Base-by-base conservation (phyloP, 2,797 vertebrate species). In the Hapalemur alaotrensis region DNA sequence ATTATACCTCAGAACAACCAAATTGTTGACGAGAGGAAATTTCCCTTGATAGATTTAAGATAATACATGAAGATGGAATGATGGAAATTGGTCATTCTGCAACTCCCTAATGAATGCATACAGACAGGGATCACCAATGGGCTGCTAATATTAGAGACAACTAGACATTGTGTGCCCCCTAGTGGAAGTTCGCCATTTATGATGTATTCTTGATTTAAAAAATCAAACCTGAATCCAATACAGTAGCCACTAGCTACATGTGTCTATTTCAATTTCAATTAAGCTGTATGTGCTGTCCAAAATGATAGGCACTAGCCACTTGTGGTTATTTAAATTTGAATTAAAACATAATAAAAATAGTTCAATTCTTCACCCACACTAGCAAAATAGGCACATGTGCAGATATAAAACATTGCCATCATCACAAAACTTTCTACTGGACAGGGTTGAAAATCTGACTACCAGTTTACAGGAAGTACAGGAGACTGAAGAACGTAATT, bases 1-100 rank as follows among this genome's bases (percentile, higher is more conserved):
- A 79, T 94, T 92, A 59, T 72, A 54, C 30, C 10, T 83, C 35
- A 86, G 46, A 57, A 81, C 22, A 43, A 84, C 69, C 41, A 95
- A 57, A 76, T 48, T 69, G 22, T 50, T 76, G 38, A 89, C 61
- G 17, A 92, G 32, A 85, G 28, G 8, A 85, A 76, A 6, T 73
- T 78, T 83, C 38, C 50, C 63, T 91, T 81, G 61, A 86, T 63
- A 82, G 23, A 59, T 54, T 59, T 78, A 78, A 93, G 41, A 10
- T 88, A 92, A 57, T 65, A 96, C 91, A 41, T 46, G 46, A 87
- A 91, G n/a, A 91, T 50, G 43, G 30, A 95, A 89, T 94, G 28
- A 70, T 65, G 86, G 46, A 90, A 81, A 72, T 78, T 2, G 18
- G 84, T 63, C 43, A 72, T 76, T 84, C 83, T 70, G 43, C 28